Conservation (phyloP, 2,888 invertebrate species). For the Andrena haemorrhoa region DNA sequence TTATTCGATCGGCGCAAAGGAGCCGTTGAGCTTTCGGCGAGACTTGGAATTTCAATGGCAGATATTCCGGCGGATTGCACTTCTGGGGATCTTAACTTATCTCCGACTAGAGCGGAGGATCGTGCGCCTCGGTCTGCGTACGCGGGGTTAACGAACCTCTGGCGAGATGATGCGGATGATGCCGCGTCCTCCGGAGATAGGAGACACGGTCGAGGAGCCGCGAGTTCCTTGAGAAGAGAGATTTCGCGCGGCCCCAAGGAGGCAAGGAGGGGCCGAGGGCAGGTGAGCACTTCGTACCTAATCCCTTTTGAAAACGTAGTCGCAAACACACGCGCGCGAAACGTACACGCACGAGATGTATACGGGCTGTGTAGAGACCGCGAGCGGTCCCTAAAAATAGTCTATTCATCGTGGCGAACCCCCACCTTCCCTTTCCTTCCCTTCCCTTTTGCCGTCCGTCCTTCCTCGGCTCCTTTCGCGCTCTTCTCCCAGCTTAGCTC, state of each 20-base stretch:
- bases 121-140: too few species aligned
- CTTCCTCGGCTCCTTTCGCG: slow-evolving; percentile 28
- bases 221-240: slow-evolving; percentile 40
- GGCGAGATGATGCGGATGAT: not conserved
- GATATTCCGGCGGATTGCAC: not conserved
- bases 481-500: slow-evolving; percentile 48
- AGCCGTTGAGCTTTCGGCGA: not conserved
- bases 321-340: slow-evolving; percentile 54
- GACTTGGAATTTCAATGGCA: not conserved
- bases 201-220: slow-evolving; percentile 25
- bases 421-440: slow-evolving; percentile 22
- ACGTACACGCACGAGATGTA: slow-evolving; percentile 16
- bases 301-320: slow-evolving; percentile 71
- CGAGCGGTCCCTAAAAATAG: slow-evolving; percentile 70
- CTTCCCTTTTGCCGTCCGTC: slow-evolving; percentile 15
- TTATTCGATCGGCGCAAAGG: not conserved
- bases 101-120: too few species aligned
- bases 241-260: slow-evolving; percentile 31
- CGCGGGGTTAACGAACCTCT: too few species aligned
- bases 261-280: slow-evolving; percentile 53
- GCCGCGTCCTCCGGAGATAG: slow-evolving; percentile 11
- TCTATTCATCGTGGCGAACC: slow-evolving; percentile 67
- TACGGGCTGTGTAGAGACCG: slow-evolving; percentile 55
- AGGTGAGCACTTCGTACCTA: slow-evolving; percentile 71
- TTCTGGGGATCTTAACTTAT: not conserved